Evolutionary conservation across 2,113 vertebrate species (phyloP), one percentile per base, ranked within the genome.

Genomic region (Callospermophilus lateralis): DNA sequence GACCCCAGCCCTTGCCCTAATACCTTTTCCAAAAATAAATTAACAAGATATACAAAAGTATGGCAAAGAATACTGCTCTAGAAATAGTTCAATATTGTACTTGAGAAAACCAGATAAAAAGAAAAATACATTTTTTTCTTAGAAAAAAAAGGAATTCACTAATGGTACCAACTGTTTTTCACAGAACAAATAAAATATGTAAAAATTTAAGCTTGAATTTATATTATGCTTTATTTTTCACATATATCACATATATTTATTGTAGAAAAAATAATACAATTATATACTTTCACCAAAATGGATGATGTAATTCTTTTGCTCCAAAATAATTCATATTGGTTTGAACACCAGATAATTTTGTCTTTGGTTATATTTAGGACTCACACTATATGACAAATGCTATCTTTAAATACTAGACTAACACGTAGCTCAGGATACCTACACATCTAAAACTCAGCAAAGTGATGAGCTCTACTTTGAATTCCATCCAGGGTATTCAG

Each of bases 141-240:
- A 15, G 9, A 11, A 93, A 96, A 93, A 70, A 91, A 88, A 95
- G 6, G 12, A 77, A 95, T 93, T 53, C 39, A 85, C 63, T 81
- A 81, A 53, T 90, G 42, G 24, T 37, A 48, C 58, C 16, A 67
- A 79, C 61, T 68, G n/a, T 94, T 96, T 83, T 68, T 96, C 77
- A 89, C 2, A 87, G 42, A 61, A 96, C n/a, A 89, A 97, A 96
- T 85, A 97, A 84, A 86, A 63, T 84, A 94, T 51, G 39, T 76
- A 97, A 93, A 63, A 97, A 96, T 95, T 74, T 96, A 91, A 98
- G 95, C 55, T 97, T 95, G 85, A 78, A 95, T 97, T 88, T 90
- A 30, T 39, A 94, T 94, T 97, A 95, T 93, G 96, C 73, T 97
- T 97, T 97, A 95, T 96, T 98, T 98, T 96, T 95, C 19, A 93